phyloP scores from a whole-genome alignment of 35 echinoderm and acorn worm genomes.

The Apostichopus californicus region DNA sequence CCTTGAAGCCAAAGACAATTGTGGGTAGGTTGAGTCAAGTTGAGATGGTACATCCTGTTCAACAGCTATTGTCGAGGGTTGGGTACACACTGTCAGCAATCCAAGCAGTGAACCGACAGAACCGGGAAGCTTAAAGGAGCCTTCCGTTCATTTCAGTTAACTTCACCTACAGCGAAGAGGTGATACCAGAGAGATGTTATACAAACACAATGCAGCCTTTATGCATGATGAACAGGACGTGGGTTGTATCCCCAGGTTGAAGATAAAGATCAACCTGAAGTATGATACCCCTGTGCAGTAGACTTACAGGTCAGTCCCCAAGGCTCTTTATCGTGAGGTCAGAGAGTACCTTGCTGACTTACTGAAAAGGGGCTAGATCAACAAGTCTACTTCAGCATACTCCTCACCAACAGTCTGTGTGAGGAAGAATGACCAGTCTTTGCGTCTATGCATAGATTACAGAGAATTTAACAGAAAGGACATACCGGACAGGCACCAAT shows the following conservation, averaged over 20 bases:
- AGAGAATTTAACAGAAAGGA: conserved; percentile 49
- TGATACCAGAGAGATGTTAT: too few species aligned
- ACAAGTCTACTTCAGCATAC: conserved; percentile 6
- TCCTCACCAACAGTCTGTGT: conserved; percentile 73
- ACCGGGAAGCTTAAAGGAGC: too few species aligned
- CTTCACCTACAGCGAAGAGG: too few species aligned
- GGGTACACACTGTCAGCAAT: too few species aligned
- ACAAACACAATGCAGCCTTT: too few species aligned
- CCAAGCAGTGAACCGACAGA: too few species aligned
- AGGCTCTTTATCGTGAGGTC: background rate
- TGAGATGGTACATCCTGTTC: too few species aligned
- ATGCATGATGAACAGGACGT: background rate
- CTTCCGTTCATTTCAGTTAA: too few species aligned
- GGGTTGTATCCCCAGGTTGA: background rate
- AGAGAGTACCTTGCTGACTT: conserved; percentile 5
- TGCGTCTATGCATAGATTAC: conserved; percentile 63
- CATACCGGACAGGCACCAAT: conserved; percentile 44
- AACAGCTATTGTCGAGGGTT: too few species aligned
- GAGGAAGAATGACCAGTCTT: conserved; percentile 66
- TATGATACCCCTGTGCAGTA: background rate
- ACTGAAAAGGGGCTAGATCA: background rate
- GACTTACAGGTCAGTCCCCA: conserved; percentile 6
- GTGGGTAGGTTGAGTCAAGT: too few species aligned
- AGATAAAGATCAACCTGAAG: background rate
- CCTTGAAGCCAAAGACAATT: too few species aligned